Conservation (phyloP, 2,888 invertebrate species). For the Conus canariensis region DNA sequence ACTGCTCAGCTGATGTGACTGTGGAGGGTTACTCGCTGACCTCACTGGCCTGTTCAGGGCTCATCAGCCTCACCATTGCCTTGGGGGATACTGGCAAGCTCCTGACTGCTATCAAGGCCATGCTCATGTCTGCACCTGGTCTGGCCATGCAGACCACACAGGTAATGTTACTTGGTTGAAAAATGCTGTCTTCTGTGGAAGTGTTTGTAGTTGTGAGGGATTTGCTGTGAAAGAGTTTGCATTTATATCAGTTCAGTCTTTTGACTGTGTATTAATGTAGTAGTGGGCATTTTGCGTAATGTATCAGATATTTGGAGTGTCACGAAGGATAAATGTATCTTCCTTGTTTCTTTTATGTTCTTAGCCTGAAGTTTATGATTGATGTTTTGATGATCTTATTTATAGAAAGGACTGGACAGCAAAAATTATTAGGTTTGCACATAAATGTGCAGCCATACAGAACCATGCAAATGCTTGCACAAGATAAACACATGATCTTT, state of each 20-base stretch:
- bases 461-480: no score
- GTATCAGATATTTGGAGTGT: no score
- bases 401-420: no score
- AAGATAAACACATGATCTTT: no score
- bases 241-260: not conserved
- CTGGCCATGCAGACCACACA: slow-evolving; percentile 88
- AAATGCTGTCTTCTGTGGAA: no score
- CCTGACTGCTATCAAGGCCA: slow-evolving; percentile 90
- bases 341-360: no score
- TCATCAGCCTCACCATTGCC: slow-evolving; percentile 94
- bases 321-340: no score
- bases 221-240: not conserved
- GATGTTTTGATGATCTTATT: no score
- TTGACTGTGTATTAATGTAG: not conserved
- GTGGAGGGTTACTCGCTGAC: slow-evolving; percentile 84
- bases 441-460: no score
- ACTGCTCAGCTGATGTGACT: slow-evolving; percentile 79
- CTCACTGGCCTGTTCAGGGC: slow-evolving; percentile 93
- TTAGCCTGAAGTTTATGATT: no score
- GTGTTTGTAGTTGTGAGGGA: not conserved
- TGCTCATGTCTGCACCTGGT: slow-evolving; percentile 90
- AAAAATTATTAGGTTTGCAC: no score
- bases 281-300: no score
- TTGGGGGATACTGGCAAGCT: slow-evolving; percentile 95
- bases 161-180: slow-evolving; percentile 56